Evolutionary conservation across 2,888 invertebrate genomes (phyloP).

Genomic region (Polyommatus iphigenia): DNA sequence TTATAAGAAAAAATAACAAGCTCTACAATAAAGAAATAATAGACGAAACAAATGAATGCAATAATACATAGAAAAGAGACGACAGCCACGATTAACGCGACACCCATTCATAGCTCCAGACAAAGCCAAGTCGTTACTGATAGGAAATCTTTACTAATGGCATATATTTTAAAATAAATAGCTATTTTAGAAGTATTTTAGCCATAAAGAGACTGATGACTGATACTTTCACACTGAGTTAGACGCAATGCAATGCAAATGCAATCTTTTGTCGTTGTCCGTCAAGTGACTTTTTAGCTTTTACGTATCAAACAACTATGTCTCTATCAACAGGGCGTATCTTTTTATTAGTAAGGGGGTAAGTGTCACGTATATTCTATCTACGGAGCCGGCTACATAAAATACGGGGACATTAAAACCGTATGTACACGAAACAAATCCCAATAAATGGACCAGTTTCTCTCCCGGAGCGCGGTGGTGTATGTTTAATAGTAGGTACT

Average conservation of each 20-base stretch:
- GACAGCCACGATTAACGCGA: not conserved
- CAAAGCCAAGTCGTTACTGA: not conserved
- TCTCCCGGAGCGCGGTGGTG: not conserved
- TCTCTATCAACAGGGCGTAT: too few species aligned
- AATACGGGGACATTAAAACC: not conserved
- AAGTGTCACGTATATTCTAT: too few species aligned
- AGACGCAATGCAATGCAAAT: too few species aligned
- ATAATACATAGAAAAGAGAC: not conserved
- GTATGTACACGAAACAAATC: not conserved
- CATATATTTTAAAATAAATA: not conserved
- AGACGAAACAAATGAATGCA: not conserved
- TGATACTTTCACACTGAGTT: too few species aligned
- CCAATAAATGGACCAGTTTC: not conserved
- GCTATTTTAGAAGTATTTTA: too few species aligned
- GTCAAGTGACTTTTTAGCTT: too few species aligned
- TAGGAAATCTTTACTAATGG: not conserved
- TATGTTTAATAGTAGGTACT: constrained; percentile 27
- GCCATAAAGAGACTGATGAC: too few species aligned
- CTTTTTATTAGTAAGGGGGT: too few species aligned
- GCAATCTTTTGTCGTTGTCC: too few species aligned
- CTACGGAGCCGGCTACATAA: not conserved
- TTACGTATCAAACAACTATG: too few species aligned
- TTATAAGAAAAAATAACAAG: too few species aligned
- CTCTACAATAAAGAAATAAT: not conserved
- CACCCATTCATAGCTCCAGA: not conserved